Conservation (phyloP, 2,797 vertebrate genomes). For the Notoglanidium macrostoma region DNA sequence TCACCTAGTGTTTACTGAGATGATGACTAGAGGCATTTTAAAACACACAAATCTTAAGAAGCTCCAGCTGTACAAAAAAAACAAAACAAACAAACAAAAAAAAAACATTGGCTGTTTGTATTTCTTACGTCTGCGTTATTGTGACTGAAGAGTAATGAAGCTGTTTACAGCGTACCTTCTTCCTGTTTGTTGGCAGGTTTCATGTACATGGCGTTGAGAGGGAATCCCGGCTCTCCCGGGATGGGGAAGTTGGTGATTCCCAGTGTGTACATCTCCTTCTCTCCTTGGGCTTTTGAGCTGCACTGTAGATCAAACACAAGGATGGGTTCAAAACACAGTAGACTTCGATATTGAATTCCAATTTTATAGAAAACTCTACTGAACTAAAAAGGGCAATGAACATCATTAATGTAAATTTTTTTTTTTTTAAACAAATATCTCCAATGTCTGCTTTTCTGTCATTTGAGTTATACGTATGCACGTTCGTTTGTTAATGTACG, state of each 20-base stretch:
- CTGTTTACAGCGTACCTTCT: slow-evolving; percentile 78
- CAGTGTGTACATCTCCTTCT: slow-evolving; percentile 96
- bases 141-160: not conserved
- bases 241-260: slow-evolving; percentile 97
- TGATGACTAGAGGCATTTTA: not conserved
- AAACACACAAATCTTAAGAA: not conserved
- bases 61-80: not conserved
- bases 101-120: not conserved
- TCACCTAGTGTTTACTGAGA: not conserved
- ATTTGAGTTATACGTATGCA: not conserved
- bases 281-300: slow-evolving; percentile 90
- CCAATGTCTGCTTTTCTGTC: not conserved
- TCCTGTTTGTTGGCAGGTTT: slow-evolving; percentile 93
- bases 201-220: slow-evolving; percentile 93
- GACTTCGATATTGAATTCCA: not conserved
- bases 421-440: not conserved
- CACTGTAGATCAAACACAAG: slow-evolving; percentile 77
- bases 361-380: not conserved
- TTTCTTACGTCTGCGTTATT: too few species aligned
- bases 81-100: not conserved
- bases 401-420: not conserved
- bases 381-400: not conserved
- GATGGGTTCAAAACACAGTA: not conserved
- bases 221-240: slow-evolving; percentile 95
- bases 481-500: not conserved